Base-by-base conservation (phyloP, 2,113 vertebrate genomes). In the Calyptommatus sinebrachiatus region DNA sequence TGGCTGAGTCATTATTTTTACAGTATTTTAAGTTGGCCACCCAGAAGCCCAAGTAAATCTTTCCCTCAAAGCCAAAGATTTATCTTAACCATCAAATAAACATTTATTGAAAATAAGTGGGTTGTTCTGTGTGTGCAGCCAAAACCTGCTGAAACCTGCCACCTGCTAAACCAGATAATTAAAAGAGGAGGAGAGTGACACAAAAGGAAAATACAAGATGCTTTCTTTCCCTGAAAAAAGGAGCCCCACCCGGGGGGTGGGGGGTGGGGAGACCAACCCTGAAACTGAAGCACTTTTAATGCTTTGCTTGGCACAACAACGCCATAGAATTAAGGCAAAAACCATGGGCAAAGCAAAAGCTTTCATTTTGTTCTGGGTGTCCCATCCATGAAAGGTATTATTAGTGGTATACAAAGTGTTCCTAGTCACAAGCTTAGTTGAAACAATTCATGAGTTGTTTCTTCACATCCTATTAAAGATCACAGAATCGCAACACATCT, bases 51-150 rank as follows among this genome's bases (percentile, higher is more conserved):
- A 48, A 57, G 28, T 82, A 77, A 82, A 76, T 71, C 46, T 62
- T 71, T 66, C 69, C 68, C 67, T 79, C 66, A 76, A 65, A 71
- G 18, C 35, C 80, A 82, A 63, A 75, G 61, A 79, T 85, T 79
- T 85, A 75, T 75, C 71, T 75, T 85, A 77, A 83, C 66, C 73
- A 31, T 57, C 65, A 72, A 77, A 61, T 50, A 86, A 76, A 62
- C 45, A 21, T 73, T 69, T 83, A 73, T 3, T 73, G 63, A 71
- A 86, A 83, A 73, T 77, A 86, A 79, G 53, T 26, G 8, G 73
- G 77, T 29, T 61, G 74, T 53, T 29, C 60, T 46, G 3, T 53
- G 46, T 35, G 69, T 63, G 63, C 81, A 70, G 62, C 65, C 53
- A 68, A 68, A 73, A 77, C 63, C 16, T 73, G 31, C 70, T 61